Evolutionary conservation across 2,113 vertebrate species (phyloP).

Genomic region (Felis catus): F.catus_Fca126_mat1.0 CM031412.1:30912501-30913000

Average conservation of each 20-base stretch:
- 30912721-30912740: not conserved
- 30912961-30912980: not conserved
- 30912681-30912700: not conserved
- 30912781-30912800: not conserved
- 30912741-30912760: accelerated
- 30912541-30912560: not conserved
- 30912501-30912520: not conserved
- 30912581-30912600: not conserved
- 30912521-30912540: not conserved
- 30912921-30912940: not conserved
- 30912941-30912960: not conserved
- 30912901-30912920: not conserved
- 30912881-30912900: not conserved
- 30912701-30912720: not conserved
- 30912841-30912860: not conserved
- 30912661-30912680: not conserved
- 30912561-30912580: not conserved
- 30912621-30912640: not conserved
- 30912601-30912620: not conserved
- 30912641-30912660: not conserved
- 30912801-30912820: not conserved
- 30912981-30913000: not conserved
- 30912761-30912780: not conserved
- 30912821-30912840: not conserved
- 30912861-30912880: not conserved